A percentile compares a stretch with the other conserved stretches of the same genome.
These are phyloP conservation scores for Drosophila novamexicana DNA, from an alignment of 1,140 invertebrate species.

Conservation along the genomic window DNA sequence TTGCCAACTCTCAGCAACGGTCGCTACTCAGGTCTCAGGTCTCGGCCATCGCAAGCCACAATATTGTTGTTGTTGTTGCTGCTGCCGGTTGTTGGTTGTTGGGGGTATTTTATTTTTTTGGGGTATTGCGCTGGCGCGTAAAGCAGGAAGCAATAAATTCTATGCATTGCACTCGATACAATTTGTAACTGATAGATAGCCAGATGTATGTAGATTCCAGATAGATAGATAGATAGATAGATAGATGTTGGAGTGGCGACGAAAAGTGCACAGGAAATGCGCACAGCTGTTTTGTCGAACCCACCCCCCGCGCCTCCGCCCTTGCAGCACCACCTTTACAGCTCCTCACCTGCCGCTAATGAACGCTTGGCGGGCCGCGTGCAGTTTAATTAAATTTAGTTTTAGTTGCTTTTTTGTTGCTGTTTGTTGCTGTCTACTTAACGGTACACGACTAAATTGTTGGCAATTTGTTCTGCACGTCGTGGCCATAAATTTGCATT, in stretches of 20 bases:
- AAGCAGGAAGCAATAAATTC: constrained; percentile 81
- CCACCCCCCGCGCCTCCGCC: no score
- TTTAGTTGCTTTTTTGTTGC: constrained; percentile 9
- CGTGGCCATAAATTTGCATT: constrained; percentile 69
- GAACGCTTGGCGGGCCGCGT: constrained; percentile 49
- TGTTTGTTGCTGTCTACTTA: constrained; percentile 42
- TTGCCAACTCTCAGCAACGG: constrained; percentile 61
- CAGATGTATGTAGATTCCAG: constrained; percentile 30
- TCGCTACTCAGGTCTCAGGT: constrained; percentile 10
- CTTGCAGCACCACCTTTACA: background rate
- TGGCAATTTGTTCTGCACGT: constrained; percentile 70
- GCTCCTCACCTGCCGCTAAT: constrained; percentile 45
- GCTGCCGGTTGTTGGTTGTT: constrained; percentile 23
- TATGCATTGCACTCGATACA: constrained; percentile 79
- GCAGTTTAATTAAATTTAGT: constrained; percentile 67
- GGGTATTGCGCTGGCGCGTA: constrained; percentile 35
- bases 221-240: constrained; percentile 45
- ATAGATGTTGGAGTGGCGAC: constrained; percentile 16
- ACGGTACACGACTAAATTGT: constrained; percentile 73
- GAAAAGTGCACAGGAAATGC: constrained; percentile 59
- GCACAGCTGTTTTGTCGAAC: constrained; percentile 30
- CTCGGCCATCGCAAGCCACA: constrained; percentile 27
- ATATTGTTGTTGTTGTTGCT: constrained; percentile 26
- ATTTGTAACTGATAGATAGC: constrained; percentile 75
- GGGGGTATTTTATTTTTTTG: constrained; percentile 27